Evolutionary conservation across 92 coral and sea anemone species (phyloP).

Genomic region (Meandrina meandrites): DNA sequence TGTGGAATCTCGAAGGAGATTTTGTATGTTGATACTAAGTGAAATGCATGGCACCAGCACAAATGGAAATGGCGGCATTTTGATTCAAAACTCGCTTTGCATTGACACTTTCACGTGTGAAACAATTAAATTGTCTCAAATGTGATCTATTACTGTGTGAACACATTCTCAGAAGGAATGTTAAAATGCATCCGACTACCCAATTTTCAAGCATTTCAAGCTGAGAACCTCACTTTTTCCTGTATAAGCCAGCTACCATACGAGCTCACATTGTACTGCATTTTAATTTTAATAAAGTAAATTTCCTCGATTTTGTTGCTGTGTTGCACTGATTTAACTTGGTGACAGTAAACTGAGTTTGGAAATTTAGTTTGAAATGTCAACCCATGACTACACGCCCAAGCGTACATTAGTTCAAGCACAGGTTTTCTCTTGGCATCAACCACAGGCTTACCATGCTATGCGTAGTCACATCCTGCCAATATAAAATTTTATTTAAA

Average conservation of each 20-base stretch:
- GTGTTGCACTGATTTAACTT: no score
- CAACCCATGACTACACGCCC: no score
- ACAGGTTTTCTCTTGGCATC: no score
- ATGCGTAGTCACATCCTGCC: no score
- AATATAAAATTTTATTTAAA: no score
- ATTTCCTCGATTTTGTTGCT: neutral
- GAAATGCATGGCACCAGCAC: neutral
- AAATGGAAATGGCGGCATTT: neutral
- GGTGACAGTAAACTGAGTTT: neutral
- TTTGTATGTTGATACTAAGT: neutral
- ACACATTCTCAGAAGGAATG: no score
- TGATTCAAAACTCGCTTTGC: neutral
- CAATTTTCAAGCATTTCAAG: neutral
- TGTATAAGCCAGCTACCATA: neutral
- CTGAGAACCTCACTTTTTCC: neutral
- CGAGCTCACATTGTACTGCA: neutral
- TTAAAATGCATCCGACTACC: no score
- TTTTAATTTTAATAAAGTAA: constrained; percentile 1
- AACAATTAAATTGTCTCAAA: no score
- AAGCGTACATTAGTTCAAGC: no score
- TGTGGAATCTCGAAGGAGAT: neutral
- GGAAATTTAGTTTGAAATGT: no score
- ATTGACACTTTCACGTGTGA: neutral
- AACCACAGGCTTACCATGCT: no score
- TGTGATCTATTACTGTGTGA: no score